phyloP scores from a whole-genome alignment of 2,888 invertebrate genomes.

The Charanyca ferruginea region DNA sequence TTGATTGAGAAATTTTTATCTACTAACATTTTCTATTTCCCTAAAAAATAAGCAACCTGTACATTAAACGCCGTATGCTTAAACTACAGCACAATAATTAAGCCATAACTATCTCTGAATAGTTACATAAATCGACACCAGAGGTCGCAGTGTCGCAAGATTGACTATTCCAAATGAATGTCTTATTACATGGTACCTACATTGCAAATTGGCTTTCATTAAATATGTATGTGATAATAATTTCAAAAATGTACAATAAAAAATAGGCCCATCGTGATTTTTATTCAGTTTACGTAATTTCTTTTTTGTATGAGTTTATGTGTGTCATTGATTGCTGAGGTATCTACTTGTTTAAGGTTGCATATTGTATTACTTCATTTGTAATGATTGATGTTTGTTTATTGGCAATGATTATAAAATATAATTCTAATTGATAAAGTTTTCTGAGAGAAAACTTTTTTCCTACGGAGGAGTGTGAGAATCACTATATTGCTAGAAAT shows the following conservation, averaged over 20 bases:
- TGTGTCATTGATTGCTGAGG: conserved; percentile 6
- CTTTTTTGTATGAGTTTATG: conserved; percentile 6
- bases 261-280: conserved; percentile 12
- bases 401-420: conserved; percentile 1
- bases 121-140: conserved; percentile 37
- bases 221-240: conserved; percentile 17
- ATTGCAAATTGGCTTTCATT: conserved; percentile 16
- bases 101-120: neutral
- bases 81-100: conserved; percentile 1
- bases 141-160: conserved; percentile 27
- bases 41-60: neutral
- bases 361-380: conserved; percentile 20
- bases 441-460: too few relatives aligned
- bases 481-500: too few relatives aligned
- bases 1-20: too few relatives aligned
- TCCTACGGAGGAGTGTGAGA: too few relatives aligned
- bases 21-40: too few relatives aligned
- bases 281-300: conserved; percentile 15
- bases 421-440: too few relatives aligned
- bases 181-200: neutral
- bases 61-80: neutral
- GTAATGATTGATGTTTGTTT: conserved; percentile 16
- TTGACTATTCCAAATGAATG: conserved; percentile 5
- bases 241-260: conserved; percentile 15
- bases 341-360: neutral